phyloP scores from a whole-genome alignment of 2,888 invertebrate genomes.

The Brenthis hecate region DNA sequence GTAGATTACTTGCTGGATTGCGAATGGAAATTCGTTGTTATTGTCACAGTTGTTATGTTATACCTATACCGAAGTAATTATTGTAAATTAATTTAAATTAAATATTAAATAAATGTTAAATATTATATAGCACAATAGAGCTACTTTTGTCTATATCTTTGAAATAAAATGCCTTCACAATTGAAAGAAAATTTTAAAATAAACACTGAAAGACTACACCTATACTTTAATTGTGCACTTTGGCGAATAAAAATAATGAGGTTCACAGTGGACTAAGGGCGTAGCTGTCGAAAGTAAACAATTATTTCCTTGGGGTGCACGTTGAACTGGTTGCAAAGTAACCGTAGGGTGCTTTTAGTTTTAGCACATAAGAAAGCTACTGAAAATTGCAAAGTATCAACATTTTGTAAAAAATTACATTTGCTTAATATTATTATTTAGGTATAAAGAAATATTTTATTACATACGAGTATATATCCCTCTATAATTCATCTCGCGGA shows the following conservation, averaged over 20 bases:
- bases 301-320: conserved; percentile 71
- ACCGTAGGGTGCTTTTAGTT: conserved; percentile 56
- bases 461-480: too few relatives aligned
- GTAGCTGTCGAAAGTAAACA: conserved; percentile 78
- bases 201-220: not conserved
- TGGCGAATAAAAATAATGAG: conserved; percentile 19
- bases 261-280: conserved; percentile 43
- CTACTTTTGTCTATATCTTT: too few relatives aligned
- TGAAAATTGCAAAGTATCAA: conserved; percentile 30
- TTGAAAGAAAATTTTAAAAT: not conserved
- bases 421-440: too few relatives aligned
- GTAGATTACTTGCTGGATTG: too few relatives aligned
- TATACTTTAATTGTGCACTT: conserved; percentile 22
- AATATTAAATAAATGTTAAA: too few relatives aligned
- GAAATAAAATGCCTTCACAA: too few relatives aligned
- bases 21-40: not conserved
- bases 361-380: conserved; percentile 47
- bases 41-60: too few relatives aligned
- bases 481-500: too few relatives aligned
- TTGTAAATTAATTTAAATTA: too few relatives aligned
- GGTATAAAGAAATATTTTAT: too few relatives aligned
- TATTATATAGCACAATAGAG: too few relatives aligned
- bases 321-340: conserved; percentile 58
- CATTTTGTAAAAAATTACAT: not conserved
- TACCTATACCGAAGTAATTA: too few relatives aligned